A percentile compares a stretch with the other conserved stretches of the same genome.
Evolutionary conservation across 2,113 vertebrate species (phyloP).

Genomic region (Lethenteron camtschaticum): DNA sequence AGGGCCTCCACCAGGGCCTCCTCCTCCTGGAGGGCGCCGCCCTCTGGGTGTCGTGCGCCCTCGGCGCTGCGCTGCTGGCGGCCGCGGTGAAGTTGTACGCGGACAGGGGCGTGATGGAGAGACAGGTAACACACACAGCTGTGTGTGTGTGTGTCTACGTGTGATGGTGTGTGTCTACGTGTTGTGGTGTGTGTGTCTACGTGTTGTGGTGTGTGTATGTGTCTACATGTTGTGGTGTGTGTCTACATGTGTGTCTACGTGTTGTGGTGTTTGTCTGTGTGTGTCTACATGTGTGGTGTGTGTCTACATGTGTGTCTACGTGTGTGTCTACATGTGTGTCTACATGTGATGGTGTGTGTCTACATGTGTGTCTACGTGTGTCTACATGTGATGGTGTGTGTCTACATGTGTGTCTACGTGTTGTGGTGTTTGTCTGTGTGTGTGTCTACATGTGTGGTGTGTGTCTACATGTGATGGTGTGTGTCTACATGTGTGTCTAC

Average conservation of each 20-base stretch:
- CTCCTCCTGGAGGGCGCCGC: too few species aligned
- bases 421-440: too few species aligned
- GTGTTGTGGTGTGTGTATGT: background rate
- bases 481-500: background rate
- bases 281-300: background rate
- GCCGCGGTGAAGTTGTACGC: too few species aligned
- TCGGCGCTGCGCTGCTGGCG: too few species aligned
- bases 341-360: background rate
- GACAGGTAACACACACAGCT: too few species aligned
- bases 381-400: background rate
- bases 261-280: background rate
- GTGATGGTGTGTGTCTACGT: background rate
- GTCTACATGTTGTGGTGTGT: background rate
- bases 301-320: background rate
- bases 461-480: background rate
- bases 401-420: background rate
- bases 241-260: background rate
- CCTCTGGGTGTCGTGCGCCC: too few species aligned
- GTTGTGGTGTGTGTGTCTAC: background rate
- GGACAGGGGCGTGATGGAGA: too few species aligned
- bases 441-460: background rate
- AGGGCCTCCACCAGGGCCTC: too few species aligned
- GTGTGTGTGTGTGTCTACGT: too few species aligned
- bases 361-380: background rate
- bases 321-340: background rate